These are phyloP conservation scores for Eudyptes chrysolophus DNA, from an alignment of 2,113 vertebrate genomes.

Conservation along the genomic window DNA sequence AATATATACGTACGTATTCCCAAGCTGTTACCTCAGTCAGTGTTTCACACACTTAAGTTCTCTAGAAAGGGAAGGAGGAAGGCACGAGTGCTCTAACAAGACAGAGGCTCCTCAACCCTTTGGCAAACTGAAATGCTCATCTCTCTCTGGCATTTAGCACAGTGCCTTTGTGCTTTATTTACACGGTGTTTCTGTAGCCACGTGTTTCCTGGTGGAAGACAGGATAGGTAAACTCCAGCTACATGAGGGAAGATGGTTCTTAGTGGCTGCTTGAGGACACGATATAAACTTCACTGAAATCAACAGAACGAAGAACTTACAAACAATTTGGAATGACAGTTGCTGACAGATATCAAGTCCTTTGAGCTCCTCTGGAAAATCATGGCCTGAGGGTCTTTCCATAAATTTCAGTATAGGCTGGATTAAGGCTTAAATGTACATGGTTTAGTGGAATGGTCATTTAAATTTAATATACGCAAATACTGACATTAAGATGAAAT, in stretches of 20 bases:
- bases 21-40: neutral
- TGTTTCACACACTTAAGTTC: neutral
- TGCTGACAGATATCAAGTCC: neutral
- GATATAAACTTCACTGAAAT: neutral
- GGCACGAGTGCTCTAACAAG: neutral
- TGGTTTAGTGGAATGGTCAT: neutral
- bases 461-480: neutral
- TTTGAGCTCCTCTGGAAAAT: neutral
- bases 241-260: neutral
- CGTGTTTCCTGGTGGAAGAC: neutral
- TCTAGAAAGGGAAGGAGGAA: neutral
- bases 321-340: neutral
- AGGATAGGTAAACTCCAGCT: neutral
- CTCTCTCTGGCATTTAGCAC: neutral
- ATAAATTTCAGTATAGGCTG: neutral
- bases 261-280: neutral
- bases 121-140: neutral
- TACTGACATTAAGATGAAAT: neutral
- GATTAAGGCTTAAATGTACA: neutral
- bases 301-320: neutral
- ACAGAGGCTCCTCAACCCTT: neutral
- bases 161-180: neutral
- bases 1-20: neutral
- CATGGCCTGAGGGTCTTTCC: neutral
- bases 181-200: neutral